Evolutionary conservation across 1,140 invertebrate genomes (phyloP).

Genomic region (Cryptotermes secundus): DNA sequence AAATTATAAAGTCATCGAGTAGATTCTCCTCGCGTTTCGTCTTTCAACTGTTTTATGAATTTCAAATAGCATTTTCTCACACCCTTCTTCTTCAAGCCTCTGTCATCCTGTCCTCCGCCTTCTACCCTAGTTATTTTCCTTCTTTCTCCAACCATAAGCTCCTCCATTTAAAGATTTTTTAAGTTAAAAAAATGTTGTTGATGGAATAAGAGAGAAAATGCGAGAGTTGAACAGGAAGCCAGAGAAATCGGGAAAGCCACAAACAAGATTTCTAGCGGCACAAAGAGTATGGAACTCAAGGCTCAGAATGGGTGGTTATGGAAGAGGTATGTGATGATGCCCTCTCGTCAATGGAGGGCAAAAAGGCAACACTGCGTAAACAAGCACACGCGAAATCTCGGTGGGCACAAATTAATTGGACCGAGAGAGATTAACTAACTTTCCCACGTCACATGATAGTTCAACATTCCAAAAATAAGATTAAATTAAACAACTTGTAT

Average conservation of each 20-base stretch:
- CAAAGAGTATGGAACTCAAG: not conserved
- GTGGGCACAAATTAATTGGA: no score
- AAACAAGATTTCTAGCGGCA: not conserved
- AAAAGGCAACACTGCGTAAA: no score
- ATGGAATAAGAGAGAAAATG: not conserved
- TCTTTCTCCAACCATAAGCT: not conserved
- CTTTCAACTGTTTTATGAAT: slow-evolving; percentile 31
- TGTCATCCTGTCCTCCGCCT: not conserved
- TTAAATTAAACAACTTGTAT: no score
- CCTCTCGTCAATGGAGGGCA: not conserved
- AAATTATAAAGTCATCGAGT: slow-evolving; percentile 29
- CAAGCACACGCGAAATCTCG: no score
- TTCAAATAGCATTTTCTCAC: slow-evolving; percentile 27
- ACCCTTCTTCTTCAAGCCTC: not conserved
- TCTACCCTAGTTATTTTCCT: not conserved
- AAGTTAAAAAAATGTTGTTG: not conserved
- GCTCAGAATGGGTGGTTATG: not conserved
- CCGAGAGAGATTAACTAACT: no score
- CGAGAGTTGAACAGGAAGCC: not conserved
- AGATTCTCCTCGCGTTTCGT: slow-evolving; percentile 26
- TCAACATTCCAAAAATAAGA: no score
- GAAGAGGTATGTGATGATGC: not conserved
- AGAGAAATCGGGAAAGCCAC: not conserved
- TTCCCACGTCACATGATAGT: no score
- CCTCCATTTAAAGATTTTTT: slow-evolving; percentile 9